Base-by-base conservation (phyloP, 1,140 invertebrate genomes). In the Drosophila takahashii region DNA sequence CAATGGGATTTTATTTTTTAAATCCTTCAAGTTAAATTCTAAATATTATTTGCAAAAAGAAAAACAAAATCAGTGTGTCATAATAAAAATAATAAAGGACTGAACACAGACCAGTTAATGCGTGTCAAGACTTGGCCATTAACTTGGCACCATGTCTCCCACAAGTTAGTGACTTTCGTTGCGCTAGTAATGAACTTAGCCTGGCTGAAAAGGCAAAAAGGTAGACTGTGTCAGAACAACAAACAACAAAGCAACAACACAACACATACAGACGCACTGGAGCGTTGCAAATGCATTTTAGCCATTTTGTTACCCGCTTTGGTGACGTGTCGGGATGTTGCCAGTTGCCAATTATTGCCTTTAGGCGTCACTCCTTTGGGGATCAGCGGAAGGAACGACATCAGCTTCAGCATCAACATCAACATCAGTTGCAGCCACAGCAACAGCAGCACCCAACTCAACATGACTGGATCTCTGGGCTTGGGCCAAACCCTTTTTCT, bases 241-340 rank as follows among this genome's bases (percentile, higher is more conserved):
- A 32, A 34, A 32, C 29, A 32, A 32, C 29, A 32, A 7, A 7
- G 9, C 29, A 22, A 18, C n/a, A 41, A 15, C 39, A 34, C 13
- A 26, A 32, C 16, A 9, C 36, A 50, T 34, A 29, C 62, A 48
- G 34, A 65, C 59, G 39, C 64, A 39, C 26, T 70, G 64, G 42
- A 70, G 64, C 81, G 57, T 77, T 77, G 81, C 81, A 54, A 85
- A 85, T 85, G 81, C 81, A 85, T 85, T 70, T 85, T 85, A 73
- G 74, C 67, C 81, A 76, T 72, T 73, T 77, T 73, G 57, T 77
- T 58, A 54, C 53, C 53, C 54, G 52, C 78, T 83, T 87, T 69
- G 77, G 74, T 78, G 74, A 86, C 60, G 67, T 77, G 77, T 76
- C 76, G 72, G 62, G 65, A 62, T 64, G 59, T 66, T 51, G 37